Conservation (phyloP, 2,888 invertebrate species). For the Chelonus formosanus region DNA sequence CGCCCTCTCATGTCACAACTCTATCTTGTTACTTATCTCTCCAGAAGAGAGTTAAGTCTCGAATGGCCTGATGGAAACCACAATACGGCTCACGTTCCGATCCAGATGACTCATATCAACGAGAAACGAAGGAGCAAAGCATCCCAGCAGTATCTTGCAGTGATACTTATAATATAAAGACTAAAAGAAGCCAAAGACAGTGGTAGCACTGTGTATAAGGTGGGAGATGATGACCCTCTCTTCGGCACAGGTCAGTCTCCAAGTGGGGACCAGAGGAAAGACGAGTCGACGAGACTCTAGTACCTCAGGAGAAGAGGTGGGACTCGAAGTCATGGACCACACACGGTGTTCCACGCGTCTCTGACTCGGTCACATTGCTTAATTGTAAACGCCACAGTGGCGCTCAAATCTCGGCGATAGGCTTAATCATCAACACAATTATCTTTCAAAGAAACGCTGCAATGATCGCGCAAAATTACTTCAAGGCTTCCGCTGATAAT, state of each 20-base stretch:
- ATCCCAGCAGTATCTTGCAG: too few relatives aligned
- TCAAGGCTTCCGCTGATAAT: too few relatives aligned
- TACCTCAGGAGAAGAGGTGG: constrained; percentile 51
- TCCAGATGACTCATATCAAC: not conserved
- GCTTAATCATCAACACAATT: not conserved
- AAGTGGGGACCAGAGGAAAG: too few relatives aligned
- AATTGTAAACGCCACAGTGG: constrained; percentile 64
- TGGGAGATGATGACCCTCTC: constrained; percentile 44
- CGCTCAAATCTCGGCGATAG: constrained; percentile 48
- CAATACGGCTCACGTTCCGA: too few relatives aligned
- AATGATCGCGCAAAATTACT: constrained; percentile 18
- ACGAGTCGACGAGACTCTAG: constrained; percentile 34
- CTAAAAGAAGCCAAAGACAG: not conserved
- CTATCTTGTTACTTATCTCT: constrained; percentile 46
- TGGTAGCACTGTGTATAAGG: constrained; percentile 34
- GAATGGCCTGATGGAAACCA: too few relatives aligned
- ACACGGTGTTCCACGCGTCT: constrained; percentile 65
- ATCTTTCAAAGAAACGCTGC: not conserved
- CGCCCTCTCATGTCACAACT: constrained; percentile 54
- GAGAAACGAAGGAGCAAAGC: constrained; percentile 17
- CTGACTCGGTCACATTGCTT: constrained; percentile 65
- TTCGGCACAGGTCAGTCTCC: too few relatives aligned
- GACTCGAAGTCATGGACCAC: constrained; percentile 61
- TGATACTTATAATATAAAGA: not conserved
- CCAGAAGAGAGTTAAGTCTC: not conserved